Conservation (phyloP, 1,140 invertebrate species). For the Drosophila murphyi region DNA sequence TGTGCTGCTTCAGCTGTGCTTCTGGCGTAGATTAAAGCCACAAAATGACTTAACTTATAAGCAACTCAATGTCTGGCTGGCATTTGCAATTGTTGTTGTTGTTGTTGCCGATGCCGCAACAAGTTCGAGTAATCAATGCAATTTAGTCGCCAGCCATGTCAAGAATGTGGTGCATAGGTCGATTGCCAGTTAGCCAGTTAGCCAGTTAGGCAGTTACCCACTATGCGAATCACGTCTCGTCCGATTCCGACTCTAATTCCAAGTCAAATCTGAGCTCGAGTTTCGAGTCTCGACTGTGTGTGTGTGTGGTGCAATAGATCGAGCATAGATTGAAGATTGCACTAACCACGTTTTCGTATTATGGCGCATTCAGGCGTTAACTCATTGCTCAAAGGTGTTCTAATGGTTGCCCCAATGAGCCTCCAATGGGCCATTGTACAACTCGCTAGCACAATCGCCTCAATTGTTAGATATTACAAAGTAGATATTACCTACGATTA, state of each 20-base stretch:
- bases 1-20: constrained; percentile 36
- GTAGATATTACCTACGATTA: constrained; percentile 24
- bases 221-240: constrained; percentile 56
- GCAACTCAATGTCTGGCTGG: constrained; percentile 48
- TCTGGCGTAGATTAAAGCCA: constrained; percentile 46
- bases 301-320: constrained; percentile 36
- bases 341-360: constrained; percentile 26
- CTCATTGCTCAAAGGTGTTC: constrained; percentile 74
- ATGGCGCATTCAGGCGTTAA: constrained; percentile 62
- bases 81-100: constrained; percentile 52
- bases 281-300: constrained; percentile 10
- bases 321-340: constrained; percentile 51
- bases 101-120: constrained; percentile 43
- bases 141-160: constrained; percentile 65
- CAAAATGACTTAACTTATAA: constrained; percentile 80
- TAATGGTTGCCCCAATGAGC: constrained; percentile 74
- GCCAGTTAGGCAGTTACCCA: neutral
- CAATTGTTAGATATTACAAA: constrained; percentile 36
- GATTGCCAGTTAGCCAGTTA: constrained; percentile 23
- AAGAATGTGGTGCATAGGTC: constrained; percentile 70
- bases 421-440: constrained; percentile 23
- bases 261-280: constrained; percentile 27
- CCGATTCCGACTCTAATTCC: constrained; percentile 6
- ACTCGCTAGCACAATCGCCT: constrained; percentile 11
- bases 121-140: constrained; percentile 72